Conservation (phyloP, 2,113 vertebrate species). For the Prunella himalayana region DNA sequence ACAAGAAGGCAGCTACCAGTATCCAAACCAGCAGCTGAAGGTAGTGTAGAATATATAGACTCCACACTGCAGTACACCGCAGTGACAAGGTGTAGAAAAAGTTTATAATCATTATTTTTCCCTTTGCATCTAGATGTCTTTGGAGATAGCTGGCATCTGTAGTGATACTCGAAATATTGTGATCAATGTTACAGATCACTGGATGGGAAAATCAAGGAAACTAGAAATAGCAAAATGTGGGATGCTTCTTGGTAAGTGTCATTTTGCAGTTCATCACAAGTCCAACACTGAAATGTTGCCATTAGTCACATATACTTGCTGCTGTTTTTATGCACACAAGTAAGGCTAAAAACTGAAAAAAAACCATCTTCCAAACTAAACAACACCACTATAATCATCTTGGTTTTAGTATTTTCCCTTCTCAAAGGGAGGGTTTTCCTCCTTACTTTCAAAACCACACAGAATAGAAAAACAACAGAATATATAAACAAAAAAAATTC, state of each 20-base stretch:
- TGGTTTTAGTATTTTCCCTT: background rate
- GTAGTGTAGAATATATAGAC: background rate
- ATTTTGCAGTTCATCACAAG: constrained; percentile 51
- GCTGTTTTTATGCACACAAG: constrained; percentile 9
- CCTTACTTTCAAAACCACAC: background rate
- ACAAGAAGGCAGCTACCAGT: background rate
- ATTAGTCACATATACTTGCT: constrained; percentile 40
- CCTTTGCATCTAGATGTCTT: background rate
- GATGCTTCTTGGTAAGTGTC: constrained; percentile 40
- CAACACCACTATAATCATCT: background rate
- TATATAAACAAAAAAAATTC: background rate
- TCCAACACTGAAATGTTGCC: constrained; percentile 43
- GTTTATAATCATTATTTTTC: background rate
- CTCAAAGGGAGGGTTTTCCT: background rate
- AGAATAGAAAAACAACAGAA: background rate
- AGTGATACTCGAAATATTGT: constrained; percentile 33
- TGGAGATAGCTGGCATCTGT: background rate
- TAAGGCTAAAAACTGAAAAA: background rate
- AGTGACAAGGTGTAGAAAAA: background rate
- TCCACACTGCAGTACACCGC: background rate
- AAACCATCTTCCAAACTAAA: background rate
- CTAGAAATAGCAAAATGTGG: constrained; percentile 60
- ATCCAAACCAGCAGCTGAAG: background rate
- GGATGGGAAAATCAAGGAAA: constrained; percentile 18
- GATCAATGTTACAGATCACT: background rate